Base-by-base conservation (phyloP, 2,888 invertebrate genomes). In the Clistopyga incitator region DNA sequence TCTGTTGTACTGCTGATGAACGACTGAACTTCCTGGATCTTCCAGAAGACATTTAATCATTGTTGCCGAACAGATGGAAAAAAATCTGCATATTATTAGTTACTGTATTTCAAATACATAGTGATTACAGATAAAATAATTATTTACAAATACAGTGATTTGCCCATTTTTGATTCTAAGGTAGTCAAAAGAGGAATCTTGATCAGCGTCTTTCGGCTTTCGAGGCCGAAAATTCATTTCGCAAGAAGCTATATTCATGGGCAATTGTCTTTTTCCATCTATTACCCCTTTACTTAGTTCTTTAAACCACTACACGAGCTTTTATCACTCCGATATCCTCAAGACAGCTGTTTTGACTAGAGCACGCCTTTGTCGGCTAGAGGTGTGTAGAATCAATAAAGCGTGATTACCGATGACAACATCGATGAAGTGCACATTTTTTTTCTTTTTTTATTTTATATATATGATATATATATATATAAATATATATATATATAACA, bases 71-170 rank as follows among this genome's bases (percentile, higher is more conserved):
- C 6, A 70, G 45, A 65, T 10, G 54, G 42, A 15, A 59, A 61
- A 67, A 61, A 65, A 56, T 70, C 52, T 67, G 52, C 75, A 47
- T 67, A 68, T 72, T 68, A 42, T 75, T 85, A 67, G 34, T 81
- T 78, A 76, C 76, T 78, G 81, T 83, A 85, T 84, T 83, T 81
- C 78, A 72, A 81, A 85, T 83, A 85, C 81, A 84, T 76, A 23
- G 71, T 78, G 72, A 78, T 81, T 83, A 82, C 78, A 85, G 74
- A 64, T 75, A 59, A 75, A 84, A 78, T 76, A 78, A 74, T 83
- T 85, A 85, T 84, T 81, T 85, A 85, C 81, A 85, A 80, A 67
- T 78, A 81, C 78, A 80, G 59, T 59, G 71, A 78, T 34, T 68
- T 52, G 59, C 61, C 64, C 64, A 38, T 70, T 78, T 56, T 47